Evolutionary conservation across 2,797 vertebrate genomes (phyloP), one percentile per base, ranked within the genome.

Genomic region (Tokudaia muenninki): DNA sequence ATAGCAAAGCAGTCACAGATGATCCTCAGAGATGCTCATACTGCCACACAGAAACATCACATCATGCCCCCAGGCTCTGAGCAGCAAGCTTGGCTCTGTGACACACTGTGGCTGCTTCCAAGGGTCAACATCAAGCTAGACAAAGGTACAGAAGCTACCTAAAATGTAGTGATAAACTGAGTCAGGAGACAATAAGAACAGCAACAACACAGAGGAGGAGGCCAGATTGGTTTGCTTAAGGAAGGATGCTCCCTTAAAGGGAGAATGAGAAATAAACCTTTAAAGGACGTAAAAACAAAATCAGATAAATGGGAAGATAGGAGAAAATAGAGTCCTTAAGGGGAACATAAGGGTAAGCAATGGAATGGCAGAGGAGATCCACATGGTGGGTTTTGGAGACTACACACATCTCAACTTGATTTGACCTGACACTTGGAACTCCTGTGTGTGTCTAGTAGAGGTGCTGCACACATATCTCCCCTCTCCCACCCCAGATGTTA

Each of bases 221-320:
- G 22, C 77, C 47, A 90, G 77, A 70, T 41, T 34, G 11, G 17
- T 24, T 82, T 92, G 24, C 52, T 63, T 67, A 83, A 52, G 50
- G 26, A 97, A 79, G 67, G 83, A 83, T 41, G 19, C 74, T 94
- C 24, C 31, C 83, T 59, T 87, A 87, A 74, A 44, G 89, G 9
- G 52, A 89, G 90, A 80, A 47, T 59, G 63, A 11, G 55, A 75
- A 16, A 17, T 90, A n/a, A 93, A 70, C 47, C 50, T 92, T 95
- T 94, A 77, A 74, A 91, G 29, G 50, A 29, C 59, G 59, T 84
- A 34, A 83, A 84, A 63, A 59, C 47, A 87, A 88, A n/a, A 78
- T 55, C 50, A 91, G n/a, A 41, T 91, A n/a, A 91, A 61, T 63
- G 17, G 31, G 88, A 96, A 75, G 21, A 14, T 75, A 78, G 50